Evolutionary conservation across 2,888 invertebrate genomes (phyloP).

Genomic region (Torymus tubicola): DNA sequence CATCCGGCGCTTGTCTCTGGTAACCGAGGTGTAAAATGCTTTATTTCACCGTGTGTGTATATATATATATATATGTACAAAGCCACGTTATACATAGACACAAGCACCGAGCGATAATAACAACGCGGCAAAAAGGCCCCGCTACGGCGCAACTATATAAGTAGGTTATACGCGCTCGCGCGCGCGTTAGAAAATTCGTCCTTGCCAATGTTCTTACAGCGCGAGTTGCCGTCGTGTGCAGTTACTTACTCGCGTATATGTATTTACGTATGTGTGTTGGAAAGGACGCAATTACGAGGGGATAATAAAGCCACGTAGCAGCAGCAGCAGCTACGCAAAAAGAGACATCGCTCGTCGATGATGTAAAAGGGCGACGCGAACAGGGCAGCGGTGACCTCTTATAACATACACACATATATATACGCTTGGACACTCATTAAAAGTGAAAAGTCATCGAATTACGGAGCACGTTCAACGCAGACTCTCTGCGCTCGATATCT

Average conservation of each 20-base stretch:
- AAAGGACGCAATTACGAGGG: constrained; percentile 22
- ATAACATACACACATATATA: too few relatives aligned
- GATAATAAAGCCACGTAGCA: background rate
- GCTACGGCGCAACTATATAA: background rate
- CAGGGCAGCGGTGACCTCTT: too few relatives aligned
- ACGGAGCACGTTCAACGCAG: constrained; percentile 6
- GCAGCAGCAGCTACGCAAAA: background rate
- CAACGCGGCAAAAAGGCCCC: background rate
- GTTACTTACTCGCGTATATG: too few relatives aligned
- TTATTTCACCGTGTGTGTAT: too few relatives aligned
- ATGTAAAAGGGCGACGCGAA: constrained; percentile 14
- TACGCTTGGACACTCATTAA: constrained; percentile 4
- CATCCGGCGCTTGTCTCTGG: too few relatives aligned
- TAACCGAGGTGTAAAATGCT: too few relatives aligned
- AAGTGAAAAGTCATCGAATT: constrained; percentile 37
- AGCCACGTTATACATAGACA: too few relatives aligned
- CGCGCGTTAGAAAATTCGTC: constrained; percentile 51
- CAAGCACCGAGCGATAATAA: background rate
- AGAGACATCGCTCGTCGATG: background rate
- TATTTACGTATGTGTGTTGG: background rate
- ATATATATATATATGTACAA: too few relatives aligned
- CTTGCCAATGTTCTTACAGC: constrained; percentile 45
- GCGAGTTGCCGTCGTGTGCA: background rate
- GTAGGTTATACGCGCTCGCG: constrained; percentile 35
- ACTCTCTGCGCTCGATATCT: too few relatives aligned